Conservation (phyloP, 2,113 vertebrate genomes). For the Pterocles gutturalis region DNA sequence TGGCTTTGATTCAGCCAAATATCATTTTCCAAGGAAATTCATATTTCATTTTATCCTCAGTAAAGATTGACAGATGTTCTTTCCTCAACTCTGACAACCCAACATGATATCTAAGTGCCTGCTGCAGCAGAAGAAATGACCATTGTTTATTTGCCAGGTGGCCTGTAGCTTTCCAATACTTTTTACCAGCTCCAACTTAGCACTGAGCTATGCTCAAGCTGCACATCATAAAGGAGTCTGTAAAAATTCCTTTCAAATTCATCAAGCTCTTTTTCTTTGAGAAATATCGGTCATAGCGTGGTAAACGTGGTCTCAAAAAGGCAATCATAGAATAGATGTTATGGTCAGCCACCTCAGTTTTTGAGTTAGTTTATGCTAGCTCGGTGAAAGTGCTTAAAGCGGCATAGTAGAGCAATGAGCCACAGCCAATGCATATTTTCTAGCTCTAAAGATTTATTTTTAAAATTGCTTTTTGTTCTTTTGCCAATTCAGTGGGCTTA, state of each 20-base stretch:
- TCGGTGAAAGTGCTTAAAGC: background rate
- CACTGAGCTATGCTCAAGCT: background rate
- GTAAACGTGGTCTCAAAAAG: background rate
- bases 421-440: background rate
- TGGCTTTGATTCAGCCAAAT: background rate
- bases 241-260: background rate
- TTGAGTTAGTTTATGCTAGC: background rate
- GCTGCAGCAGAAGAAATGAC: background rate
- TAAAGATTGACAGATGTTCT: background rate
- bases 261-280: background rate
- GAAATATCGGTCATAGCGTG: background rate
- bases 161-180: background rate
- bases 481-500: background rate
- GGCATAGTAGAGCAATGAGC: background rate
- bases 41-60: background rate
- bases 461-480: background rate
- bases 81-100: background rate
- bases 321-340: background rate
- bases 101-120: background rate
- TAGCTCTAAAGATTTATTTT: background rate
- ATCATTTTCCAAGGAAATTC: background rate
- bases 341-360: background rate
- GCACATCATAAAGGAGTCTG: rapidly evolving
- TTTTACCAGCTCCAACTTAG: background rate
- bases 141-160: background rate